Evolutionary conservation across 2,113 vertebrate genomes (phyloP).

Genomic region (Pipa parva): DNA sequence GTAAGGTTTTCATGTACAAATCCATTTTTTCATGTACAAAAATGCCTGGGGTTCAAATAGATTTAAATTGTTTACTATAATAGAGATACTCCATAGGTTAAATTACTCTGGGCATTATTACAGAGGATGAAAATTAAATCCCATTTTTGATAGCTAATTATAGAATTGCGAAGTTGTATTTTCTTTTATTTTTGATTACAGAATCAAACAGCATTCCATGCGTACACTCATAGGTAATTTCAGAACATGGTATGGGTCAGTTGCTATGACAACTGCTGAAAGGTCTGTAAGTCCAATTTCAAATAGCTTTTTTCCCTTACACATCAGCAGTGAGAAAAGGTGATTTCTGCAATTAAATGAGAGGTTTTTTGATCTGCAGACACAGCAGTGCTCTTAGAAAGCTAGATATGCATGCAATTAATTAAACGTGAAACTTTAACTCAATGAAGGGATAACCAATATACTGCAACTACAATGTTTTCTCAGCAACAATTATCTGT

Average conservation of each 20-base stretch:
- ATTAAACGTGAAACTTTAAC: no score
- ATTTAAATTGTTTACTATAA: no score
- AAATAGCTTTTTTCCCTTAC: not conserved
- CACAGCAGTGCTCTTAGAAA: constrained; percentile 1
- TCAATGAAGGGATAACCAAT: no score
- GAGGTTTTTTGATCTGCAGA: constrained; percentile 2
- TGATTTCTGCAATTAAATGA: constrained; percentile 20
- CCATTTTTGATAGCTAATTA: not conserved
- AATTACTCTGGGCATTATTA: no score
- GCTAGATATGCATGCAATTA: no score
- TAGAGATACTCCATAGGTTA: no score
- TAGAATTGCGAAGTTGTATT: not conserved
- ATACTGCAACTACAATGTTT: no score
- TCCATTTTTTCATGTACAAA: no score
- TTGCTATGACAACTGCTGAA: constrained; percentile 36
- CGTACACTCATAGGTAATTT: constrained; percentile 20
- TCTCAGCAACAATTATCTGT: no score
- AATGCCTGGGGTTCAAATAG: no score
- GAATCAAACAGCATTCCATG: not conserved
- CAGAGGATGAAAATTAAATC: no score
- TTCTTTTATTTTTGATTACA: not conserved
- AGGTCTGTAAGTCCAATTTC: constrained; percentile 13
- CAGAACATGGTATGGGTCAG: constrained; percentile 10
- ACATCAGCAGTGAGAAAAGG: constrained; percentile 4
- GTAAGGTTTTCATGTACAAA: no score